phyloP scores from a whole-genome alignment of 2,113 vertebrate genomes.

The Nansenia antarctica region DNA sequence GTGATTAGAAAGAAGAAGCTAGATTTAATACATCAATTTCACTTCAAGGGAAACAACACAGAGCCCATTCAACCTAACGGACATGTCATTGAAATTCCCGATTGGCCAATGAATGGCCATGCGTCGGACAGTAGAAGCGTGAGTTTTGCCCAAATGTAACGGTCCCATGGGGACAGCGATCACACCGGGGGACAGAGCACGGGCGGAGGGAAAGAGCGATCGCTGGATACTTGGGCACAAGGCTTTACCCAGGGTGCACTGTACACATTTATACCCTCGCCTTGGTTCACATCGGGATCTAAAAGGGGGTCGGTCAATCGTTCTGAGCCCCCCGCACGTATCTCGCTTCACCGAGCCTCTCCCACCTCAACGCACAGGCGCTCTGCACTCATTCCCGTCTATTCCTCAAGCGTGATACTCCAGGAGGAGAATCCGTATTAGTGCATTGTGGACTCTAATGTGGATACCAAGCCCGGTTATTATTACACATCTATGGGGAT shows the following conservation, averaged over 20 bases:
- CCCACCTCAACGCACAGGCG: slow-evolving; percentile 46
- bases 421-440: slow-evolving; percentile 57
- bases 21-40: neutral
- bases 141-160: slow-evolving; percentile 20
- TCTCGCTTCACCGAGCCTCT: slow-evolving; percentile 13
- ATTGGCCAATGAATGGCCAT: slow-evolving; percentile 19
- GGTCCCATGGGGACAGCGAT: slow-evolving; percentile 38
- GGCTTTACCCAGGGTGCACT: slow-evolving; percentile 19
- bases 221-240: slow-evolving; percentile 10
- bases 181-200: slow-evolving; percentile 18
- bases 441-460: slow-evolving; percentile 59
- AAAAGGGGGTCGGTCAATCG: slow-evolving; percentile 32
- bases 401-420: slow-evolving; percentile 52
- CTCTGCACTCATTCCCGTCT: slow-evolving; percentile 53
- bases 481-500: slow-evolving; percentile 54
- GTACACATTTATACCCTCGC: slow-evolving; percentile 16
- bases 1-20: neutral
- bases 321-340: slow-evolving; percentile 20
- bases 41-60: neutral
- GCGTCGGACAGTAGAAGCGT: slow-evolving; percentile 17
- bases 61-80: neutral
- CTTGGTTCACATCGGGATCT: slow-evolving; percentile 36
- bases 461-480: slow-evolving; percentile 56
- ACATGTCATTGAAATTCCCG: neutral
- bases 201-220: neutral